Percentiles rank a stretch among this genome's conserved stretches.
Evolutionary conservation across 2,113 vertebrate species (phyloP).

Genomic region (Recurvirostra avosetta): DNA sequence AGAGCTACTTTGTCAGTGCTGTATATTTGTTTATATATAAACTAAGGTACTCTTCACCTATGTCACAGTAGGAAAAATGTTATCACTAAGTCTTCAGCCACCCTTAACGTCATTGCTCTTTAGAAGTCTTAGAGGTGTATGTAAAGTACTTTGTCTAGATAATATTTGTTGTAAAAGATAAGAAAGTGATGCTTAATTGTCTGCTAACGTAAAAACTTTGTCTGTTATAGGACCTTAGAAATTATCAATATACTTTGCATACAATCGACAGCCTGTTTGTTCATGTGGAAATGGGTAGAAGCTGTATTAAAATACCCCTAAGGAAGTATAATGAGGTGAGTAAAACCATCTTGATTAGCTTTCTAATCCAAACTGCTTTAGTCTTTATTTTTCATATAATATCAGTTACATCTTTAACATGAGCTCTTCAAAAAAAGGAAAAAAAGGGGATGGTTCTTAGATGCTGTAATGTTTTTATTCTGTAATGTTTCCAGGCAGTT

Average conservation of each 20-base stretch:
- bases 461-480: neutral
- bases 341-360: neutral
- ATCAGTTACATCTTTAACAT: neutral
- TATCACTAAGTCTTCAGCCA: neutral
- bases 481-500: neutral
- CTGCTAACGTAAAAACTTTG: neutral
- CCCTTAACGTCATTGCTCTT: neutral
- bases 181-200: neutral
- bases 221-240: slow-evolving; percentile 86
- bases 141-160: neutral
- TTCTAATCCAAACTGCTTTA: neutral
- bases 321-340: slow-evolving; percentile 86
- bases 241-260: slow-evolving; percentile 90
- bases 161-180: neutral
- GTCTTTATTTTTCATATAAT: neutral
- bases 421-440: neutral
- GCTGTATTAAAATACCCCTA: slow-evolving; percentile 90
- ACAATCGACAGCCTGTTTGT: slow-evolving; percentile 86
- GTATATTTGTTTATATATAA: neutral
- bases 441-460: neutral
- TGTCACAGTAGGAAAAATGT: neutral
- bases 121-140: neutral
- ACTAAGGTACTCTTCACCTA: neutral
- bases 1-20: neutral
- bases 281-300: slow-evolving; percentile 95